Percentiles rank a stretch among this genome's conserved stretches.
Evolutionary conservation across 2,113 vertebrate genomes (phyloP).

Genomic region (Oreotrochilus melanogaster): DNA sequence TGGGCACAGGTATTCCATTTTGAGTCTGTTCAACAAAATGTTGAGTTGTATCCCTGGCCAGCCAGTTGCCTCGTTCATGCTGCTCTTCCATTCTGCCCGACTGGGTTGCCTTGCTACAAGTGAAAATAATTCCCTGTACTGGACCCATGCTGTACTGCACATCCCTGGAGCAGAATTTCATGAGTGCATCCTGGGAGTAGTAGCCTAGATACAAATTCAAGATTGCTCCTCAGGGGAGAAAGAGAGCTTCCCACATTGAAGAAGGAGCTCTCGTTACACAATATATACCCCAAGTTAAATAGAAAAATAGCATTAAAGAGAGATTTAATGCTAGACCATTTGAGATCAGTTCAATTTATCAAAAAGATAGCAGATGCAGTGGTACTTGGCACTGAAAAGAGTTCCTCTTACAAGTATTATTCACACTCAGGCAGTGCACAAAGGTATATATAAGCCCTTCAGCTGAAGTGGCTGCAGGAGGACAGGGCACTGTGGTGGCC

Average conservation of each 20-base stretch:
- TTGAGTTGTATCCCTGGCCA: neutral
- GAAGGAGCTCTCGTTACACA: neutral
- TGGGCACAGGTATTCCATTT: neutral
- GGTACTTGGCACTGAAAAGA: neutral
- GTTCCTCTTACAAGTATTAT: neutral
- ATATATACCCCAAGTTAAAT: neutral
- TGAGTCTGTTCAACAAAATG: neutral
- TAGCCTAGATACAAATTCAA: neutral
- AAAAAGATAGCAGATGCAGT: neutral
- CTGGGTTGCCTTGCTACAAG: neutral
- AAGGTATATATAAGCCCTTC: neutral
- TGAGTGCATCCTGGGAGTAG: neutral
- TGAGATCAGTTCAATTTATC: neutral
- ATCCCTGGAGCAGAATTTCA: neutral
- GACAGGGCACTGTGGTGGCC: fast-evolving
- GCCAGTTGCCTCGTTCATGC: neutral
- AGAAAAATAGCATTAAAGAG: neutral
- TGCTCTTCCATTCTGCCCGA: neutral
- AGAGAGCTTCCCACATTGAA: neutral
- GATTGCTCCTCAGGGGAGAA: neutral
- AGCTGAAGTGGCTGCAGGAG: neutral
- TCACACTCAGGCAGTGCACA: neutral
- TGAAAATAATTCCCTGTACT: neutral
- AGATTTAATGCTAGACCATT: neutral
- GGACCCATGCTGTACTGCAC: neutral